Conservation (phyloP, 2,797 vertebrate species). For the Galagoides demidoff region DNA sequence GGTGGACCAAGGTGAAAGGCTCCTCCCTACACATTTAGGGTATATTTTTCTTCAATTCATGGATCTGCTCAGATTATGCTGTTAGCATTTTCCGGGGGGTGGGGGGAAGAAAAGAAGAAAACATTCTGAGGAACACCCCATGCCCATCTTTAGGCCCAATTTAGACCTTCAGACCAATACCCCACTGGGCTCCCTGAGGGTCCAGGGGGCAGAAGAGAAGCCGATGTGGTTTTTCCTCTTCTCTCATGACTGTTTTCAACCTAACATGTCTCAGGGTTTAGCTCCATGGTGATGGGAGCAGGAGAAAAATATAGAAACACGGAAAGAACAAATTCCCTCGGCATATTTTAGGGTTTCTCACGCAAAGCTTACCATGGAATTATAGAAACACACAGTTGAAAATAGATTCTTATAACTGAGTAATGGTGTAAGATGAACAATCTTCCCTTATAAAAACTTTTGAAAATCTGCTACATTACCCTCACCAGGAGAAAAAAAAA, state of each 20-base stretch:
- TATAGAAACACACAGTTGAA: slow-evolving; percentile 61
- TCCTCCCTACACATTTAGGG: neutral
- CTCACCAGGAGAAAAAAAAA: neutral
- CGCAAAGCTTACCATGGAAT: slow-evolving; percentile 48
- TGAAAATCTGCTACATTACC: neutral
- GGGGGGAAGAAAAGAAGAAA: too few species aligned
- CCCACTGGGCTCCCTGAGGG: neutral
- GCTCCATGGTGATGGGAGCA: slow-evolving; percentile 76
- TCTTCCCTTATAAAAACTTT: slow-evolving; percentile 42
- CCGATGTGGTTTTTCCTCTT: neutral
- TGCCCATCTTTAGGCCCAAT: neutral
- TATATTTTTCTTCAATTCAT: neutral
- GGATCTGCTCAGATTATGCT: neutral
- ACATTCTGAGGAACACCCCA: neutral
- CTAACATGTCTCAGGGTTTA: slow-evolving; percentile 57
- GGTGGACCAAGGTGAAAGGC: neutral
- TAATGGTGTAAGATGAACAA: slow-evolving; percentile 56
- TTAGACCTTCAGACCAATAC: neutral
- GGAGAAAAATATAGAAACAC: slow-evolving; percentile 69
- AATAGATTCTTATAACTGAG: slow-evolving; percentile 62
- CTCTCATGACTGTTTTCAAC: slow-evolving; percentile 72
- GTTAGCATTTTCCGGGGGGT: neutral
- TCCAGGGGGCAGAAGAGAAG: neutral
- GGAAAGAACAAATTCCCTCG: slow-evolving; percentile 73
- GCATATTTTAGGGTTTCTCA: slow-evolving; percentile 69